Evolutionary conservation across 2,797 vertebrate species (phyloP).

Genomic region (Picus viridis): DNA sequence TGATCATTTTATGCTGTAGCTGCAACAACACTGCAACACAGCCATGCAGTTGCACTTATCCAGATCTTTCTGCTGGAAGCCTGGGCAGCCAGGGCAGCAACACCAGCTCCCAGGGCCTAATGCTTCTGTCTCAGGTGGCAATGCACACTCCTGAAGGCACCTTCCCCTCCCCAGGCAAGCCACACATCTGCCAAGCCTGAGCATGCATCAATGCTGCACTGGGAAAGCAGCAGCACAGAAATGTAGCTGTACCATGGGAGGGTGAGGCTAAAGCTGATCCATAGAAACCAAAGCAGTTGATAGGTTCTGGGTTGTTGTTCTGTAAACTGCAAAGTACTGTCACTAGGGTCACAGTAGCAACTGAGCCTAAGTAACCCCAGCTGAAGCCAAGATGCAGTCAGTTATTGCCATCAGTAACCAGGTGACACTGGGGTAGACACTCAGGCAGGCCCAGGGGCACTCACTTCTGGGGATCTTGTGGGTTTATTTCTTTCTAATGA

Average conservation of each 20-base stretch:
- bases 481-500: not conserved
- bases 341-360: not conserved
- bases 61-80: not conserved
- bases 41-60: rapidly evolving
- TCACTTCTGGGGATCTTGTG: not conserved
- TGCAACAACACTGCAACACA: not conserved
- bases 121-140: rapidly evolving
- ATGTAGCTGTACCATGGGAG: rapidly evolving
- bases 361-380: not conserved
- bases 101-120: rapidly evolving
- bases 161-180: rapidly evolving
- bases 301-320: not conserved
- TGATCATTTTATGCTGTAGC: not conserved
- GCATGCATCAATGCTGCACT: rapidly evolving
- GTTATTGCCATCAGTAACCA: not conserved
- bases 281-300: not conserved
- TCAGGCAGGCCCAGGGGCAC: not conserved
- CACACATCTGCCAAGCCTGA: rapidly evolving
- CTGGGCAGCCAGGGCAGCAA: not conserved
- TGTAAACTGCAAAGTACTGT: not conserved
- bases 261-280: not conserved
- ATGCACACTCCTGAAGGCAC: not conserved
- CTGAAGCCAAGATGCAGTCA: not conserved
- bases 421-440: rapidly evolving
- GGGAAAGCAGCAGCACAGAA: rapidly evolving